Percentiles rank a stretch among this genome's conserved stretches.
Evolutionary conservation across 2,888 invertebrate genomes (phyloP).

Genomic region (Perizoma affinitatum): DNA sequence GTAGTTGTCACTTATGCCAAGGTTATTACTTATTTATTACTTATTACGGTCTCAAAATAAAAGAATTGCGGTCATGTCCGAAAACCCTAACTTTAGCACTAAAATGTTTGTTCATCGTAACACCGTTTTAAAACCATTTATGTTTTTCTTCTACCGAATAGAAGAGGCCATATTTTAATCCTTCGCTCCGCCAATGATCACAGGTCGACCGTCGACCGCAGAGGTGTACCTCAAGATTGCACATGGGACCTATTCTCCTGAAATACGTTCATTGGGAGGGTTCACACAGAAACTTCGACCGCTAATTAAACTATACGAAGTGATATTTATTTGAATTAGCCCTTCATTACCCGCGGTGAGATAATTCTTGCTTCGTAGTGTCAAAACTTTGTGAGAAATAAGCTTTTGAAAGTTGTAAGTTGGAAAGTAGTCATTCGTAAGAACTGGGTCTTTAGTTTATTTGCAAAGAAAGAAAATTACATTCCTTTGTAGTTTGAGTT

Average conservation of each 20-base stretch:
- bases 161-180: conserved; percentile 15
- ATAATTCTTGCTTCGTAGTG: conserved; percentile 13
- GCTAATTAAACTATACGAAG: conserved; percentile 63
- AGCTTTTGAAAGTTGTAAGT: conserved; percentile 17
- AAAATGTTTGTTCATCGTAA: neutral
- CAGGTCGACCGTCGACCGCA: conserved; percentile 39
- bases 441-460: neutral
- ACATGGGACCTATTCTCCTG: conserved; percentile 53
- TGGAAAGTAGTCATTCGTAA: conserved; percentile 4
- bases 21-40: no score
- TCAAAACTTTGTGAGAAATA: conserved; percentile 4
- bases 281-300: conserved; percentile 43
- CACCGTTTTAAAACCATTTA: neutral
- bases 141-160: conserved; percentile 1
- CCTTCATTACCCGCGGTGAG: conserved; percentile 35
- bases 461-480: neutral
- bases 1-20: no score
- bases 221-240: conserved; percentile 43
- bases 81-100: no score
- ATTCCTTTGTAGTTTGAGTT: no score
- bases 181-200: conserved; percentile 38
- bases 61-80: no score
- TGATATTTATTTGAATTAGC: conserved; percentile 59
- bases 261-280: conserved; percentile 50
- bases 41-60: no score